Evolutionary conservation across 1,140 invertebrate genomes (phyloP), one percentile per base, ranked within the genome.

Genomic region (Camponotus floridanus): DNA sequence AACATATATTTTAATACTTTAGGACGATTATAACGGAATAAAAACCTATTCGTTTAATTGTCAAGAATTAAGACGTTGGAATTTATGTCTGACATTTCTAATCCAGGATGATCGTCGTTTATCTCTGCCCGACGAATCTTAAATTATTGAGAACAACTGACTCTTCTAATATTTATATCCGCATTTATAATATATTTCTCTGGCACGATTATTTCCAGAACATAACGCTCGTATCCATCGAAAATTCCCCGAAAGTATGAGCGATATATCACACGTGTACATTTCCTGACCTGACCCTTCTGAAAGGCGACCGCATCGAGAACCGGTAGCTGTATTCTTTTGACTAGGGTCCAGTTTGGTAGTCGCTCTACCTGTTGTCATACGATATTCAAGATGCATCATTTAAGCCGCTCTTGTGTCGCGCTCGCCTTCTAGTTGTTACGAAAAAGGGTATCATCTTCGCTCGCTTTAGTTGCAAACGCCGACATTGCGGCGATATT

Each of bases 331-430:
- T 70, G 48, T 88, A 89, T 90, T 59, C 88, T 86, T 71, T 70
- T 18, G 87, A 57, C 45, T 68, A 80, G 78, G 87, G 88, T 87
- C 83, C 90, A 71, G 79, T 70, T 45, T 39, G 64, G 70, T 59
- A 74, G 78, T 84, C 65, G 71, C 70, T 70, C 85, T 91, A 92
- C 90, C 91, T 91, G 91, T 92, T 92, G 91, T 91, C 86, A 91
- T 87, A 83, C 85, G 89, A 91, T 91, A 92, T 81, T 84, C 90
- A 57, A 51, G 67, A 86, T 84, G 85, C 87, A 76, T 91, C 90
- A 18, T 70, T 85, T 84, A 83, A 91, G 85, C 86, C 78, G 89
- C 86, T 90, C 85, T 90, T 31, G 51, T 64, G 33, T 81, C 74
- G 65, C 31, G 70, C 67, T 65, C 71, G 39, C 55, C 36, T 81